Evolutionary conservation across 1,140 invertebrate species (phyloP).

Genomic region (Rhopalosiphum maidis): DNA sequence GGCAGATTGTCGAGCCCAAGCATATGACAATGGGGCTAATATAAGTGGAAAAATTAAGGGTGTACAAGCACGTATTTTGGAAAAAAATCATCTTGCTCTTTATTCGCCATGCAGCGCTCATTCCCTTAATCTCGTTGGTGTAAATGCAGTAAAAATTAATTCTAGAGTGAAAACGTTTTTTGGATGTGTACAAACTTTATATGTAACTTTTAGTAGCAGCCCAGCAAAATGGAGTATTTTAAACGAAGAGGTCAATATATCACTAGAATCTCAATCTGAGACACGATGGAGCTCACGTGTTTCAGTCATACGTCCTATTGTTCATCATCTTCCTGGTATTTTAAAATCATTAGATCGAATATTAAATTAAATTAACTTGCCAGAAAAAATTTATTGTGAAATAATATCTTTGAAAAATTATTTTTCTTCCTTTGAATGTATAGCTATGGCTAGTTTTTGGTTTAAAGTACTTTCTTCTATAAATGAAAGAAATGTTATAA

Average conservation of each 20-base stretch:
- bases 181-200: slow-evolving; percentile 36
- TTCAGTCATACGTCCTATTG: neutral
- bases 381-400: slow-evolving; percentile 28
- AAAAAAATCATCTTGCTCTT: no score
- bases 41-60: no score
- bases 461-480: no score
- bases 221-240: no score
- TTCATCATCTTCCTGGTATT: slow-evolving; percentile 31
- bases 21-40: no score
- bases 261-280: slow-evolving; percentile 20
- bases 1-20: no score
- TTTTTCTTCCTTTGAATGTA: slow-evolving; percentile 39
- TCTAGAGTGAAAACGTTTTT: slow-evolving; percentile 36
- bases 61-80: no score
- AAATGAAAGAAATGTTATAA: no score
- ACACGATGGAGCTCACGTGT: slow-evolving; percentile 16
- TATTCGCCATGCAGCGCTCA: no score
- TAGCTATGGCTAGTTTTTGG: no score
- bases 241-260: slow-evolving; percentile 29
- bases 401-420: slow-evolving; percentile 31
- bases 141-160: slow-evolving; percentile 35
- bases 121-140: no score
- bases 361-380: neutral
- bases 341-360: slow-evolving; percentile 33
- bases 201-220: slow-evolving; percentile 25